Conservation (phyloP, 2,797 vertebrate species). For the Paramormyrops hopkinsi region DNA sequence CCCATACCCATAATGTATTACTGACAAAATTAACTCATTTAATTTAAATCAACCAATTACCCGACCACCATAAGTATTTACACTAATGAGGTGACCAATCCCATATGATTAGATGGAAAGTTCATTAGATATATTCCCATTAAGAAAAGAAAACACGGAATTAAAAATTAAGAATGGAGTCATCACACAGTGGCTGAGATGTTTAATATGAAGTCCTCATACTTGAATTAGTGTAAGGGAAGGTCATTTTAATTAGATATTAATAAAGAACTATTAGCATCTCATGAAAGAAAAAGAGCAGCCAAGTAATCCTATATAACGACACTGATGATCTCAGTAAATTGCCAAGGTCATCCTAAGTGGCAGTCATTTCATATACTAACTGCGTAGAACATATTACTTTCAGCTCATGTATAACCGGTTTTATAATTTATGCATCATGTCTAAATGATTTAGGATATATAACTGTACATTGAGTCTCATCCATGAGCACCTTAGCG, state of each 20-base stretch:
- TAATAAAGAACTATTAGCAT: neutral
- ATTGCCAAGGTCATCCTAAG: neutral
- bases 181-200: neutral
- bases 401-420: neutral
- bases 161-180: neutral
- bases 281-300: neutral
- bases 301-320: neutral
- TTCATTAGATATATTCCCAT: neutral
- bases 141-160: neutral
- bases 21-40: neutral
- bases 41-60: neutral
- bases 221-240: neutral
- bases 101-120: neutral
- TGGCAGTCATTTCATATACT: neutral
- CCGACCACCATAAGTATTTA: neutral
- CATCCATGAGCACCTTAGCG: neutral
- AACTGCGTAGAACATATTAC: neutral
- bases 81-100: neutral
- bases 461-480: neutral
- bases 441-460: neutral
- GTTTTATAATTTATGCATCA: neutral
- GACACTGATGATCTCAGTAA: neutral
- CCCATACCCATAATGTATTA: neutral
- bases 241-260: neutral
- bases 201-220: neutral